phyloP scores from a whole-genome alignment of 2,113 vertebrate genomes.

The Ia io region DNA sequence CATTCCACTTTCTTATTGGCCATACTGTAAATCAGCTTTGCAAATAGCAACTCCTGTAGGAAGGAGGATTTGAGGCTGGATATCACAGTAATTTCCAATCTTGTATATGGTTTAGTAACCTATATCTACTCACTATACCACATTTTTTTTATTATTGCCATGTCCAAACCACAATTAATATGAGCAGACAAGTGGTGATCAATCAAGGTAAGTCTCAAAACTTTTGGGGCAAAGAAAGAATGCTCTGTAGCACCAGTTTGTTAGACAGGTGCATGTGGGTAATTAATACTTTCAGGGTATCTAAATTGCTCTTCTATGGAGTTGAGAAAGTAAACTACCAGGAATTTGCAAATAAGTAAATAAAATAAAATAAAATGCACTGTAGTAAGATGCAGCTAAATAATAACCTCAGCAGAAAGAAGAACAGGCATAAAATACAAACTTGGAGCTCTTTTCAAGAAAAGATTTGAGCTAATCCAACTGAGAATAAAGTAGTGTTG shows the following conservation, averaged over 20 bases:
- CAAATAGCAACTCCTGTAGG: constrained; percentile 7
- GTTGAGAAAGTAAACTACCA: neutral
- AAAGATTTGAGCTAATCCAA: neutral
- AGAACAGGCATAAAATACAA: neutral
- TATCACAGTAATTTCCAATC: neutral
- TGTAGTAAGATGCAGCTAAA: neutral
- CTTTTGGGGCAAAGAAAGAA: neutral
- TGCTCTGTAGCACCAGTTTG: neutral
- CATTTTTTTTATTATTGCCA: neutral
- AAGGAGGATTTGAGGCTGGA: neutral
- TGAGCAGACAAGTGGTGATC: neutral
- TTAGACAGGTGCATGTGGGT: neutral
- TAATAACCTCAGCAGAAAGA: neutral
- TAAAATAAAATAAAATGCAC: neutral
- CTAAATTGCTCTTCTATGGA: neutral
- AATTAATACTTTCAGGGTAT: neutral
- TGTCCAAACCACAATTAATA: neutral
- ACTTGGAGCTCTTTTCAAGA: neutral
- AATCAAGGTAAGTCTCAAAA: neutral
- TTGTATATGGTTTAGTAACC: neutral
- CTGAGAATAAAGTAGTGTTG: neutral
- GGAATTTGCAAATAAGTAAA: neutral
- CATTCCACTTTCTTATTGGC: constrained; percentile 27
- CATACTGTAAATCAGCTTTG: constrained; percentile 42
- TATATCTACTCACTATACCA: neutral